A percentile compares a stretch with the other conserved stretches of the same genome.
Evolutionary conservation across 1,140 invertebrate species (phyloP).

Genomic region (Lasioglossum albipes): DNA sequence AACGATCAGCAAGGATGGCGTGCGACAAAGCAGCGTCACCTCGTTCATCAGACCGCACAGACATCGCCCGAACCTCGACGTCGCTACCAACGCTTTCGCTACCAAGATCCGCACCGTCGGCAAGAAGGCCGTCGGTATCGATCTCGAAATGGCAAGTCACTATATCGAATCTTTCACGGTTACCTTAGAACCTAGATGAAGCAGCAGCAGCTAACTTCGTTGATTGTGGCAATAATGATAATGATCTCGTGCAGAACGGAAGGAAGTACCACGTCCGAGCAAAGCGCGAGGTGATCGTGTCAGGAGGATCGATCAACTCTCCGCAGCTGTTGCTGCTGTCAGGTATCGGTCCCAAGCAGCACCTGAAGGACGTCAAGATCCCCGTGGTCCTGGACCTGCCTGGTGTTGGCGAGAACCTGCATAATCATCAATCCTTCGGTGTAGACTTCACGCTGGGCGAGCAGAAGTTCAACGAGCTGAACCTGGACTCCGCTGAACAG

Average conservation of each 20-base stretch:
- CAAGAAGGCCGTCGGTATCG: slow-evolving; percentile 60
- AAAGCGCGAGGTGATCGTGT: slow-evolving; percentile 77
- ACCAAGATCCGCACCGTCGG: slow-evolving; percentile 75
- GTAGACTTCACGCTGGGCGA: slow-evolving; percentile 61
- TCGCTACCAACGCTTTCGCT: slow-evolving; percentile 84
- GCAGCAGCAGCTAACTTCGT: too few relatives aligned
- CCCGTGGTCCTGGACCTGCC: slow-evolving; percentile 74
- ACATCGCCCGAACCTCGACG: slow-evolving; percentile 85
- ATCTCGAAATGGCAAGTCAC: slow-evolving; percentile 56
- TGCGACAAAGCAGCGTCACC: slow-evolving; percentile 83
- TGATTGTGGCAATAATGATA: too few relatives aligned
- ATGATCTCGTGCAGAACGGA: slow-evolving; percentile 69
- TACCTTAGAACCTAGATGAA: too few relatives aligned
- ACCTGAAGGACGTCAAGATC: slow-evolving; percentile 76
- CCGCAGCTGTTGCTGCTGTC: slow-evolving; percentile 81
- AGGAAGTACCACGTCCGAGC: slow-evolving; percentile 68
- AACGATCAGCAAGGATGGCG: slow-evolving; percentile 83
- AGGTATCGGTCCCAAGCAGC: slow-evolving; percentile 80
- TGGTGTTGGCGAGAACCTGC: slow-evolving; percentile 82
- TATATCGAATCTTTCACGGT: not conserved
- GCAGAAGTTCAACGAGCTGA: not conserved
- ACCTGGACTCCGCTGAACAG: slow-evolving; percentile 19
- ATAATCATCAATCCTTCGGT: slow-evolving; percentile 74
- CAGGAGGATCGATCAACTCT: slow-evolving; percentile 76
- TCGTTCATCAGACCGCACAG: slow-evolving; percentile 84